Percentiles rank a stretch among this genome's conserved stretches.
Conservation (phyloP, 2,797 vertebrate genomes). For the Rhincodon typus region DNA sequence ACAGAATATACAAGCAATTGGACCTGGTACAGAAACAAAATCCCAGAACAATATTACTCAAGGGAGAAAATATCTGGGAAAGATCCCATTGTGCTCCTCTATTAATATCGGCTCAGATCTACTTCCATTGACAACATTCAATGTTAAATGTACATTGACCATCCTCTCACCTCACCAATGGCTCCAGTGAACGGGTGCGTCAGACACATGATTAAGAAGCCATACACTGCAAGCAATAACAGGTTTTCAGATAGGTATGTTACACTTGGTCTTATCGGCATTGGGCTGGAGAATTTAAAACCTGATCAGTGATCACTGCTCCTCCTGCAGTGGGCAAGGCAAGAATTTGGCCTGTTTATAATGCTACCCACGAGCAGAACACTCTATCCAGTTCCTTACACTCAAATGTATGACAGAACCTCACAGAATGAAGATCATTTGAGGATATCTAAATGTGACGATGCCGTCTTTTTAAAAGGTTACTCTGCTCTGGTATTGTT, state of each 20-base stretch:
- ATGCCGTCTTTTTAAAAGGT: too few species aligned
- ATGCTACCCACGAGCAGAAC: neutral
- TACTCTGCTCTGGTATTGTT: too few species aligned
- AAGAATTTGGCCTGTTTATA: neutral
- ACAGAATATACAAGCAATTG: slow-evolving; percentile 11
- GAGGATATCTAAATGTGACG: neutral
- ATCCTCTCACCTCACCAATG: neutral
- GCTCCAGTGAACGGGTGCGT: neutral
- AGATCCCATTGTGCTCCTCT: neutral
- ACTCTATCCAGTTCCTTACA: neutral
- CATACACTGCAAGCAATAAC: neutral
- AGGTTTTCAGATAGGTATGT: neutral
- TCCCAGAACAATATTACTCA: neutral
- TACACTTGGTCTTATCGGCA: neutral
- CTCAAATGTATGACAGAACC: neutral
- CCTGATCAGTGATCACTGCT: neutral
- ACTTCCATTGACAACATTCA: neutral
- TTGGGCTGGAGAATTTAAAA: neutral
- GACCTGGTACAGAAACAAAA: slow-evolving; percentile 24
- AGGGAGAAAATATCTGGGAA: neutral
- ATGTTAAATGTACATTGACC: neutral
- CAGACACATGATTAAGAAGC: neutral
- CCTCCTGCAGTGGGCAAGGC: neutral
- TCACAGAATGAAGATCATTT: neutral
- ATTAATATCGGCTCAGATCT: neutral